phyloP scores from a whole-genome alignment of 2,888 invertebrate species.

The Lasioglossum vierecki region DNA sequence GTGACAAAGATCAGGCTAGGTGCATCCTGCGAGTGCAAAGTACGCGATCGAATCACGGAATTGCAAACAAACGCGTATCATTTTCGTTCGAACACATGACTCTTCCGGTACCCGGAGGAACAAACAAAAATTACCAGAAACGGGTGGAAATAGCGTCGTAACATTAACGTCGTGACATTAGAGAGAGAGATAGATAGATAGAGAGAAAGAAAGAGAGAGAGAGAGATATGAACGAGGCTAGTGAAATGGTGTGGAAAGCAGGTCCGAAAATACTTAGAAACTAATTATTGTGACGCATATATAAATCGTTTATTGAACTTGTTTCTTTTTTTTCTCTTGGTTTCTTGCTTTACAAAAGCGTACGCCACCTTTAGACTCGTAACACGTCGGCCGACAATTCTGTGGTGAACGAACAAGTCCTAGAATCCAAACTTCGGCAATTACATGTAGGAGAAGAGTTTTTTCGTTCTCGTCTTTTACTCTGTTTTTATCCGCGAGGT shows the following conservation, averaged over 20 bases:
- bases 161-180: no score
- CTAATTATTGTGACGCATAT: constrained; percentile 54
- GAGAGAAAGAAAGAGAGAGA: no score
- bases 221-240: not conserved
- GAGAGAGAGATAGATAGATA: no score
- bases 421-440: constrained; percentile 54
- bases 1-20: not conserved
- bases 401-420: constrained; percentile 45
- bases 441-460: constrained; percentile 25
- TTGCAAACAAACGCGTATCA: not conserved
- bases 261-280: constrained; percentile 66
- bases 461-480: not conserved
- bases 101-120: not conserved
- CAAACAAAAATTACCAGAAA: not conserved
- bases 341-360: constrained; percentile 42
- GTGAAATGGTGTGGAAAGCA: constrained; percentile 49
- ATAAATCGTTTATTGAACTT: constrained; percentile 54
- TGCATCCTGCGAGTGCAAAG: constrained; percentile 4
- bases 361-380: constrained; percentile 26
- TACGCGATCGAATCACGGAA: constrained; percentile 12
- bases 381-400: constrained; percentile 44
- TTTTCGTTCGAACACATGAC: not conserved
- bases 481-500: not conserved
- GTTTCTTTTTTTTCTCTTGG: not conserved
- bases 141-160: not conserved